phyloP scores from a whole-genome alignment of 2,113 vertebrate species.

The Edolisoma coerulescens region DNA sequence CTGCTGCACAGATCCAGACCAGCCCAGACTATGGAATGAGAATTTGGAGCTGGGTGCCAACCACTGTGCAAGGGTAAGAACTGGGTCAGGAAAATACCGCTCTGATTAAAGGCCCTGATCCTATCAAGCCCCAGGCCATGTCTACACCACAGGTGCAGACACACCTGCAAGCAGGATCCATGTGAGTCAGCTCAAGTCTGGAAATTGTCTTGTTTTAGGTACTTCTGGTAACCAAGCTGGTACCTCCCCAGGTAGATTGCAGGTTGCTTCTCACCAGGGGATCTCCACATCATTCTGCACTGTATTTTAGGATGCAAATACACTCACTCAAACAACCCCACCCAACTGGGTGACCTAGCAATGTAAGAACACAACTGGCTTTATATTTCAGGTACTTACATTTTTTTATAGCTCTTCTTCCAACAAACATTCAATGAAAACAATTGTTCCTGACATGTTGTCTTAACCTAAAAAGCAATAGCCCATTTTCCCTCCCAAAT shows the following conservation, averaged over 20 bases:
- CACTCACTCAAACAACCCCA: not conserved
- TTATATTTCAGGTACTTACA: not conserved
- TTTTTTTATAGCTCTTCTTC: not conserved
- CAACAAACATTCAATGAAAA: not conserved
- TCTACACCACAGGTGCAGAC: slow-evolving; percentile 53
- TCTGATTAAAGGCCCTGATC: slow-evolving; percentile 42
- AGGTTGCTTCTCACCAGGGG: not conserved
- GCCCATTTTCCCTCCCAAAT: not conserved
- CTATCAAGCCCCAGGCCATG: slow-evolving; percentile 1
- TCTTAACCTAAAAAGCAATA: not conserved
- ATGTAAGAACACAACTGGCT: not conserved
- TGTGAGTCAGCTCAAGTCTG: slow-evolving; percentile 7
- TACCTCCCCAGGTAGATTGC: not conserved
- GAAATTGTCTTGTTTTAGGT: not conserved
- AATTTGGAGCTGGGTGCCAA: slow-evolving; percentile 1
- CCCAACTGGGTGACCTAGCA: not conserved
- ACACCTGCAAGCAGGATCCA: slow-evolving; percentile 13
- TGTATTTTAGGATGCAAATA: not conserved
- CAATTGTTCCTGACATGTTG: not conserved
- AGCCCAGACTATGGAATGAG: not conserved
- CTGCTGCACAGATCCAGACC: not conserved
- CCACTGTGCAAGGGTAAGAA: not conserved
- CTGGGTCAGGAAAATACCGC: slow-evolving; percentile 49
- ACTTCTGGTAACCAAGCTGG: not conserved
- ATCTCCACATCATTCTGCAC: not conserved